Conservation (phyloP, 2,888 invertebrate species). For the Drosophila mimica region DNA sequence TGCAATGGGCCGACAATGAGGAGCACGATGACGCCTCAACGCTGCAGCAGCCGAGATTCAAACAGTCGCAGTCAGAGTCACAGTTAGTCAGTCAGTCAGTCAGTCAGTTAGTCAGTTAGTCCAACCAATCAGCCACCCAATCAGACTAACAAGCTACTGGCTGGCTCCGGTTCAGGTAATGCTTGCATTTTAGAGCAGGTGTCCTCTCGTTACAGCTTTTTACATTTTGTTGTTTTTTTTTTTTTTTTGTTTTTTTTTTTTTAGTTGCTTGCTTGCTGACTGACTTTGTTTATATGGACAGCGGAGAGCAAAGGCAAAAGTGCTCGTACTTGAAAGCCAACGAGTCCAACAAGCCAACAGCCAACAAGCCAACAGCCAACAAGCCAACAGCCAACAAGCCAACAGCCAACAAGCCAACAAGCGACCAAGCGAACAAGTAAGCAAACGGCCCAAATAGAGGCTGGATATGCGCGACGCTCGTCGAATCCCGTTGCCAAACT, state of each 20-base stretch:
- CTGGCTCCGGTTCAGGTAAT: constrained; percentile 27
- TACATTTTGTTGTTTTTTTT: constrained; percentile 50
- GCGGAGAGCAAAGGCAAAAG: constrained; percentile 28
- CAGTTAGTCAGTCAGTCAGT: constrained; percentile 35
- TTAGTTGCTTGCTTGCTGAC: constrained; percentile 26
- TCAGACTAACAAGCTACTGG: constrained; percentile 74
- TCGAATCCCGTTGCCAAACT: constrained; percentile 79
- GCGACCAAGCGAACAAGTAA: constrained; percentile 7
- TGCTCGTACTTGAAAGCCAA: constrained; percentile 41
- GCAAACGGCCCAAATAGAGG: constrained; percentile 62
- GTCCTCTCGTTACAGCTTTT: constrained; percentile 46
- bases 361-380: constrained; percentile 4
- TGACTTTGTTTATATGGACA: constrained; percentile 71
- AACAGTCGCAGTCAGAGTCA: constrained; percentile 37
- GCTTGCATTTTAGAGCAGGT: constrained; percentile 76
- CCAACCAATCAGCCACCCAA: constrained; percentile 77
- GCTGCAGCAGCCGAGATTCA: constrained; percentile 58
- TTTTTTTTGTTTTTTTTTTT: constrained; percentile 70
- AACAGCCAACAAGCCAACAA: constrained; percentile 4
- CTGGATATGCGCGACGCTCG: constrained; percentile 68
- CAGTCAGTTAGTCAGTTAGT: constrained; percentile 44
- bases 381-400: neutral
- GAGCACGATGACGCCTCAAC: constrained; percentile 58
- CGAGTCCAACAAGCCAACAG: constrained; percentile 24
- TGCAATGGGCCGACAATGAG: constrained; percentile 59